Evolutionary conservation across 1,140 invertebrate species (phyloP), one percentile per base, ranked within the genome.

Genomic region (Ceratina australensis): DNA sequence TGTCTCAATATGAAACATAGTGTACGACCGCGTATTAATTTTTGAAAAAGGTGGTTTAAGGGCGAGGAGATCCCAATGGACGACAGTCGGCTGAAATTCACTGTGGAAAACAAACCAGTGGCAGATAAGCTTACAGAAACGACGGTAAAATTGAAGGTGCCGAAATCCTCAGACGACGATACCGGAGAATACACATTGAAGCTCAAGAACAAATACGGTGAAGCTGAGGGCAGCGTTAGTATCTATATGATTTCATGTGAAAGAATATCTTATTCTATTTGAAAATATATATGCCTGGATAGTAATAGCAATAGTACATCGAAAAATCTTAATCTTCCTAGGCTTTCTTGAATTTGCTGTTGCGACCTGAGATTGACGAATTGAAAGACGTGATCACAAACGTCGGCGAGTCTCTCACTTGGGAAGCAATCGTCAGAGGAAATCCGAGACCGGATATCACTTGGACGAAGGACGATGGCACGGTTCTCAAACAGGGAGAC

Each of bases 111-210:
- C 52, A 95, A 95, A 84, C 94, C 95, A 49, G 93, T 96, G 5
- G 94, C 96, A 3, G 94, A 97, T 89, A 95, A 94, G 3, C 87
- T 97, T 4, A 95, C 96, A 75, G 95, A 96, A 88, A 96, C 95
- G 84, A 95, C 94, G 1, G 96, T 94, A 87, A 94, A 94, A 0
- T 86, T 97, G 16, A 94, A 93, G 49, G 94, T 97, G 67, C 94
- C 94, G 3, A 93, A 94, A 85, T 94, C 95, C 93, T 94, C 94
- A 69, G 94, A 95, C 79, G 93, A 94, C 49, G 96, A 98, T 89
- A 95, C 96, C 42, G 97, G 97, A 3, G 94, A 95, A 61, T 98
- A 98, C 89, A 95, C 94, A 1, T 91, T 98, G n/a, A 93, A 94
- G 86, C 95, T 96, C 0, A 94, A 94, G 80, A 98, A 98, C 90